Evolutionary conservation across 2,888 invertebrate species (phyloP).

Genomic region (Uropetala carovei): DNA sequence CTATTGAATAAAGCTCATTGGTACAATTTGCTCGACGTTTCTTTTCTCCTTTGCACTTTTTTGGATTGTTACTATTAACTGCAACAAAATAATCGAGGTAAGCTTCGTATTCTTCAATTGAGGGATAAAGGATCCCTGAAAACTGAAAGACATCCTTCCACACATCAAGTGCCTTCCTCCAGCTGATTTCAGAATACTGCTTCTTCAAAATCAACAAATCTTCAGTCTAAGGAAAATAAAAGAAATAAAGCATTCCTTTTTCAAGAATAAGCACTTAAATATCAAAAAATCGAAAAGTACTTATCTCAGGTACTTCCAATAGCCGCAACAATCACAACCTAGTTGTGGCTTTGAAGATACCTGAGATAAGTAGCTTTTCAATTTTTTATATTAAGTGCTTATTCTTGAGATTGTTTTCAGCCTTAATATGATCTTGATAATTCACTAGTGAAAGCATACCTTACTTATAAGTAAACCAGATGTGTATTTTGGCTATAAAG

Average conservation of each 20-base stretch:
- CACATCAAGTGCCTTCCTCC: conserved; percentile 26
- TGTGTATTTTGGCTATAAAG: too few species aligned
- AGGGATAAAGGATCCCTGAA: conserved; percentile 9
- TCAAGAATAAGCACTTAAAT: too few species aligned
- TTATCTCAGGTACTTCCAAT: background rate
- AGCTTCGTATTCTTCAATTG: conserved; percentile 7
- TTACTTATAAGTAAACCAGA: background rate
- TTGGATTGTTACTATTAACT: background rate
- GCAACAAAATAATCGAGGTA: background rate
- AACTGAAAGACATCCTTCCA: conserved; percentile 34
- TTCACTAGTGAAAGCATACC: background rate
- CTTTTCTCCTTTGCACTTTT: conserved; percentile 29
- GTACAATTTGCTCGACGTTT: background rate
- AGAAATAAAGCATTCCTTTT: too few species aligned
- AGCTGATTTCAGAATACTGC: background rate
- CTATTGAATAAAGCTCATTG: background rate
- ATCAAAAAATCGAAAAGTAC: background rate
- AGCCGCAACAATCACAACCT: background rate
- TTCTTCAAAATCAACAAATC: background rate
- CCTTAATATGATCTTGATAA: background rate
- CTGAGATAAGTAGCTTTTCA: background rate
- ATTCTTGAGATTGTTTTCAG: background rate
- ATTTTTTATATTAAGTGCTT: background rate
- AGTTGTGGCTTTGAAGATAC: background rate
- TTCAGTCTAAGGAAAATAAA: background rate